Evolutionary conservation across 2,113 vertebrate species (phyloP).

Genomic region (Ailuropoda melanoleuca): DNA sequence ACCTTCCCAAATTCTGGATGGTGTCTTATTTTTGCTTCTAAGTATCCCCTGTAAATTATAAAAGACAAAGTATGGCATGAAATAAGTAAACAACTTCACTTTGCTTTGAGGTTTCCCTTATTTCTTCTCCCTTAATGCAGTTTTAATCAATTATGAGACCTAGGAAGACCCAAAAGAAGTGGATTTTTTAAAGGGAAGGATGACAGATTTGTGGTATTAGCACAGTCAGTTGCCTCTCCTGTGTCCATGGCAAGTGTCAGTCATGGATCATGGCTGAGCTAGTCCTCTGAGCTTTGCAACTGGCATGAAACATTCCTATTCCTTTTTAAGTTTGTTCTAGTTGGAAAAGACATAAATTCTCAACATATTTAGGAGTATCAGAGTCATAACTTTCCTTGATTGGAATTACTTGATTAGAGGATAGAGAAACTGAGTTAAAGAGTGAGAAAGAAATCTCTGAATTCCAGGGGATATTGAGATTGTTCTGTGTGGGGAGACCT

Average conservation of each 20-base stretch:
- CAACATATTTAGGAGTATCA: background rate
- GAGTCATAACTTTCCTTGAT: background rate
- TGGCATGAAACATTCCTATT: background rate
- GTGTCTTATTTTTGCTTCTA: background rate
- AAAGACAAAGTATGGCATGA: background rate
- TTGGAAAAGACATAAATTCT: background rate
- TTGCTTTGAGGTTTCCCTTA: background rate
- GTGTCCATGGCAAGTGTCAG: background rate
- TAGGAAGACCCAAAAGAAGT: background rate
- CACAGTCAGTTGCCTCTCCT: background rate
- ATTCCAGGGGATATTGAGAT: background rate
- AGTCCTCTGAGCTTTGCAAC: background rate
- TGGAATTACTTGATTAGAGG: background rate
- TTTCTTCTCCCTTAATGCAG: background rate
- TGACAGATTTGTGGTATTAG: background rate
- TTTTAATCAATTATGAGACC: background rate
- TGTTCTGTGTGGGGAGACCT: background rate
- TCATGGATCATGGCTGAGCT: background rate
- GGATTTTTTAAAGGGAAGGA: background rate
- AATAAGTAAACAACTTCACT: background rate
- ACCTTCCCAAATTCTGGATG: background rate
- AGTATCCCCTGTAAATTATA: background rate
- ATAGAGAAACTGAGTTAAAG: background rate
- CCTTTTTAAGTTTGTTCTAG: background rate
- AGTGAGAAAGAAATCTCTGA: background rate